Conservation (phyloP, 2,797 vertebrate species). For the Enteromius viviparus region DNA sequence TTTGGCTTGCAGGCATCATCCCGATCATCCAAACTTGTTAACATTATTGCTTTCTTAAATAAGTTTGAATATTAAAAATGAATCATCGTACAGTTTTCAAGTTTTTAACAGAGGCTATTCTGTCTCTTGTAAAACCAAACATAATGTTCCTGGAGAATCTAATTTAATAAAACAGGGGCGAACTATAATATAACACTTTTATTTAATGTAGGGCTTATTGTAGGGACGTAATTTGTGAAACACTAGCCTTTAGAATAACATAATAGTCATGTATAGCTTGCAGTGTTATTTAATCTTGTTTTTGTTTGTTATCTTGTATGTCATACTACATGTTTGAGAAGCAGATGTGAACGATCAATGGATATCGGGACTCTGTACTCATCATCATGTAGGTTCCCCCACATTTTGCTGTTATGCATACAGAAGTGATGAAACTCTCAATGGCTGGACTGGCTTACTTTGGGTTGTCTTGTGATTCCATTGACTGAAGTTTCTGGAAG, state of each 20-base stretch:
- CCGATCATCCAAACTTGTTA: not conserved
- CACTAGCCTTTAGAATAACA: not conserved
- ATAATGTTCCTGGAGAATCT: not conserved
- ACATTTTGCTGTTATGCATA: constrained; percentile 4
- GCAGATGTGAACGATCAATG: constrained; percentile 32
- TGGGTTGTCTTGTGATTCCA: constrained; percentile 74
- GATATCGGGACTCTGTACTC: not conserved
- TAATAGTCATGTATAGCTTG: not conserved
- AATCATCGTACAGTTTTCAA: not conserved
- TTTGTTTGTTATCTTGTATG: constrained; percentile 27
- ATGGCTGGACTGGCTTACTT: constrained; percentile 83
- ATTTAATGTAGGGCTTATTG: not conserved
- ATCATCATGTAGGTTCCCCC: not conserved
- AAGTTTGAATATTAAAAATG: not conserved
- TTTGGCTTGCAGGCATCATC: not conserved
- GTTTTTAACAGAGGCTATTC: not conserved
- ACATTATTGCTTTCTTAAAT: constrained; percentile 8
- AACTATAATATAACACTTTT: not conserved
- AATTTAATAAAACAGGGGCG: not conserved
- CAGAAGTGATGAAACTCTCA: constrained; percentile 42
- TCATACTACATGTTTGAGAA: constrained; percentile 11
- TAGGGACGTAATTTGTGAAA: not conserved
- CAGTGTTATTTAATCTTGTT: not conserved
- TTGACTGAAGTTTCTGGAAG: constrained; percentile 87
- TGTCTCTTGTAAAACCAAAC: not conserved